A percentile compares a stretch with the other conserved stretches of the same genome.
Conservation (phyloP, 2,113 vertebrate species). For the Choloepus hoffmanni region DNA sequence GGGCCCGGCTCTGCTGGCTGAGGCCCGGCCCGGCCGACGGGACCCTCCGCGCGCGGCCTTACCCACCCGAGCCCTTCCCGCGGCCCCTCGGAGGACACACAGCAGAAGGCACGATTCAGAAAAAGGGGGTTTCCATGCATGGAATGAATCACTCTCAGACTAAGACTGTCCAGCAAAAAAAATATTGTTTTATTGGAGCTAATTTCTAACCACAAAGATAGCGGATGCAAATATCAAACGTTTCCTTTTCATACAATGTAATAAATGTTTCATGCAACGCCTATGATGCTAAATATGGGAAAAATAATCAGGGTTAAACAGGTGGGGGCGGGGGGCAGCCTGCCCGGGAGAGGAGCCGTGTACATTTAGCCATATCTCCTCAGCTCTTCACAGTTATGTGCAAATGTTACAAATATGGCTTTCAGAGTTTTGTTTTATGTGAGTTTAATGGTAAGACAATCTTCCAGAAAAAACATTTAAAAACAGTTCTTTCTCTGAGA, state of each 20-base stretch:
- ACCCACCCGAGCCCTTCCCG: too few species aligned
- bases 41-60: too few species aligned
- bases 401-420: constrained; percentile 89
- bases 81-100: too few species aligned
- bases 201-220: constrained; percentile 85
- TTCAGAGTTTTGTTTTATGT: constrained; percentile 73
- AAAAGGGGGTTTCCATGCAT: background rate
- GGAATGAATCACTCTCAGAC: constrained; percentile 80
- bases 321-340: constrained; percentile 73
- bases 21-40: too few species aligned
- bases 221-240: constrained; percentile 73
- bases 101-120: too few species aligned
- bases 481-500: constrained; percentile 81
- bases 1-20: too few species aligned
- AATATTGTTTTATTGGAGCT: constrained; percentile 87
- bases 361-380: constrained; percentile 82
- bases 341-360: constrained; percentile 64
- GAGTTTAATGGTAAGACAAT: constrained; percentile 86
- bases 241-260: constrained; percentile 72
- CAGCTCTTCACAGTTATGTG: constrained; percentile 87
- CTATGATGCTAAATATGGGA: constrained; percentile 75
- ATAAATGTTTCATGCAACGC: constrained; percentile 84
- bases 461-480: constrained; percentile 88
- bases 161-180: constrained; percentile 79
- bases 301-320: constrained; percentile 73